Base-by-base conservation (phyloP, 2,113 vertebrate species). In the Nesogale talazaci region DNA sequence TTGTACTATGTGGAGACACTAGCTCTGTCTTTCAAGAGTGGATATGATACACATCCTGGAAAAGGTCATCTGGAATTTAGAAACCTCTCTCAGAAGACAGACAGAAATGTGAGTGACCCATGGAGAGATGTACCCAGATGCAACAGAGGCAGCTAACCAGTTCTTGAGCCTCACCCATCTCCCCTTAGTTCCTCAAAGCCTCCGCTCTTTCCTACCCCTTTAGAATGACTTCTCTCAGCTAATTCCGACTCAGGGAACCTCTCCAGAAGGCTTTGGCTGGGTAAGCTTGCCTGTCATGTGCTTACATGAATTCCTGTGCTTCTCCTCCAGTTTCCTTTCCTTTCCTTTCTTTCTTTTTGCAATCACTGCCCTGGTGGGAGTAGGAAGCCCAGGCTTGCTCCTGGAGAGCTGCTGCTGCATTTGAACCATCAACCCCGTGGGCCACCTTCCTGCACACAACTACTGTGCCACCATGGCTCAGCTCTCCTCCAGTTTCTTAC, bases 241-340 rank as follows among this genome's bases (percentile, higher is more conserved):
- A 38, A 14, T 87, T 84, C 42, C 27, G 70, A 2, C 61, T 69
- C 42, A 38, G 46, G 46, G 46, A 52, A 11, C 31, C 46, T 78
- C n/a, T 46, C 25, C 27, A 1, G 61, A 42, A 52, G 29, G 12
- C 31, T 36, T 16, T 15, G 22, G 52, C 1, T 4, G 57, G 78
- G n/a, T 0, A 0, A 69, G 27, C 27, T 15, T 29, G 59, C 17
- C 29, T 12, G 63, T 56, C 46, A n/a, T 1, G 1, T 16, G 72
- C 6, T n/a, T 25, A 38, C 3, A 25, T 63, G 3, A 34, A 0
- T 19, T 1, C 67, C 67, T 34, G 17, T 40, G 52, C 20, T 36
- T 72, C 61, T 82, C n/a, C 8, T 83, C 42, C 31, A 14, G n/a
- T n/a, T n/a, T n/a, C n/a, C n/a, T n/a, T n/a, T n/a, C n/a, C n/a